A percentile compares a stretch with the other conserved stretches of the same genome.
These are phyloP conservation scores for Willowsia nigromaculata DNA, from an alignment of 2,888 invertebrate genomes.

Conservation along the genomic window DNA sequence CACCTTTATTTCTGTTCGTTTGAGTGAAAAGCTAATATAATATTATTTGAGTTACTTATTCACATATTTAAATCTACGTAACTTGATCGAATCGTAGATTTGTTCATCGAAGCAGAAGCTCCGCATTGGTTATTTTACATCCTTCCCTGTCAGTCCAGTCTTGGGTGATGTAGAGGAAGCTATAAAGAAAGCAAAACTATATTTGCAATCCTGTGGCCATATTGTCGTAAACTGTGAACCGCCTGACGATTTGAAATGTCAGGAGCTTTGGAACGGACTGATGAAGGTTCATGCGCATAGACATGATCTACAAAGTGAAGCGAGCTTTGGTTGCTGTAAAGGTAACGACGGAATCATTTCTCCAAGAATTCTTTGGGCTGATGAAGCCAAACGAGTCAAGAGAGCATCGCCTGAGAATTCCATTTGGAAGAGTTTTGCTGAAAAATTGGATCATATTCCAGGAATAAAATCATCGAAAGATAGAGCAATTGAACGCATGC, in stretches of 20 bases:
- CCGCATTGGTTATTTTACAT: constrained; percentile 69
- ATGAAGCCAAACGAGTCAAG: constrained; percentile 40
- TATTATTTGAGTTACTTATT: too few relatives aligned
- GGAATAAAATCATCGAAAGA: constrained; percentile 55
- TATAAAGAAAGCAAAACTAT: constrained; percentile 49
- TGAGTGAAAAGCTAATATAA: too few relatives aligned
- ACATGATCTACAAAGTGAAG: constrained; percentile 31
- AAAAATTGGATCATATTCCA: constrained; percentile 46
- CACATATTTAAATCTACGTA: too few relatives aligned
- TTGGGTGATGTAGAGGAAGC: constrained; percentile 64
- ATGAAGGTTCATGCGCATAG: constrained; percentile 52
- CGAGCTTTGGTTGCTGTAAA: not conserved
- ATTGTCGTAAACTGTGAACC: constrained; percentile 65
- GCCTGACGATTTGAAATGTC: constrained; percentile 61
- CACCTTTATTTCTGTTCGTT: not conserved
- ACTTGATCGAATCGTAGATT: constrained; percentile 28
- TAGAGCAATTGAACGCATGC: constrained; percentile 52
- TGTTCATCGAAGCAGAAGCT: constrained; percentile 68
- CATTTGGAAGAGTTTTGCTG: constrained; percentile 40
- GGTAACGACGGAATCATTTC: constrained; percentile 15
- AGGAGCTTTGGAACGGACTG: constrained; percentile 52
- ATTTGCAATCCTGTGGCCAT: constrained; percentile 67
- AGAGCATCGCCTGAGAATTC: not conserved
- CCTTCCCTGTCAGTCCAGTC: constrained; percentile 39
- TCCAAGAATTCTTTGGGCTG: constrained; percentile 52